phyloP scores from a whole-genome alignment of 2,888 invertebrate genomes.

The Hirtodrosophila cameraria region DNA sequence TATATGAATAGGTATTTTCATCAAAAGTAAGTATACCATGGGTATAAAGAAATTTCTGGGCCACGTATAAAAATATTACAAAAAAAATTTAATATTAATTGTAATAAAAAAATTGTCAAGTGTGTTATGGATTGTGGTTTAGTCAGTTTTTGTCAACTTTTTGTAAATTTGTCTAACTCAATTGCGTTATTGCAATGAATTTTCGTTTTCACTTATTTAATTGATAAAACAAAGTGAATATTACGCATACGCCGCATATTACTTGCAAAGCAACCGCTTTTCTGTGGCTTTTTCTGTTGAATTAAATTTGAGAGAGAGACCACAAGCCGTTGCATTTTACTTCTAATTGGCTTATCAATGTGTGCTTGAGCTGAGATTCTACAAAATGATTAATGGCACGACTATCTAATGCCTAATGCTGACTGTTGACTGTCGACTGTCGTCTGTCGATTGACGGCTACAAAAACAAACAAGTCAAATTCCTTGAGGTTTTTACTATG shows the following conservation, averaged over 20 bases:
- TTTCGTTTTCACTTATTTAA: neutral
- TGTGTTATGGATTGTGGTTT: too few relatives aligned
- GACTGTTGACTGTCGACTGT: too few relatives aligned
- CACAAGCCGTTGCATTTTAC: slow-evolving; percentile 38
- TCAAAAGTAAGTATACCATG: too few relatives aligned
- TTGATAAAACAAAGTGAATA: slow-evolving; percentile 1
- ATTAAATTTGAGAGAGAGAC: slow-evolving; percentile 34
- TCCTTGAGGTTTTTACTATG: slow-evolving; percentile 36
- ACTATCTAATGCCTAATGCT: too few relatives aligned
- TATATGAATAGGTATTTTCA: too few relatives aligned
- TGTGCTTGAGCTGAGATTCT: slow-evolving; percentile 33
- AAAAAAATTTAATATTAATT: too few relatives aligned
- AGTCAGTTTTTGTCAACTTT: too few relatives aligned
- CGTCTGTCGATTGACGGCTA: neutral
- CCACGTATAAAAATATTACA: too few relatives aligned
- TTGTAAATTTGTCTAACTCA: too few relatives aligned
- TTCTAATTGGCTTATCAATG: slow-evolving; percentile 56
- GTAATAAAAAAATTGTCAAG: too few relatives aligned
- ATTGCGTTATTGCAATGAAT: neutral
- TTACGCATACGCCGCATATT: slow-evolving; percentile 21
- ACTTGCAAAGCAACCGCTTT: slow-evolving; percentile 31
- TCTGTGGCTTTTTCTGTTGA: slow-evolving; percentile 40
- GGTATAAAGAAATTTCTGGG: too few relatives aligned
- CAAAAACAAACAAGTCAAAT: slow-evolving; percentile 13
- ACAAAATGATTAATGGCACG: slow-evolving; percentile 51